Conservation (phyloP, 2,888 invertebrate species). For the Lumbricus terrestris region DNA sequence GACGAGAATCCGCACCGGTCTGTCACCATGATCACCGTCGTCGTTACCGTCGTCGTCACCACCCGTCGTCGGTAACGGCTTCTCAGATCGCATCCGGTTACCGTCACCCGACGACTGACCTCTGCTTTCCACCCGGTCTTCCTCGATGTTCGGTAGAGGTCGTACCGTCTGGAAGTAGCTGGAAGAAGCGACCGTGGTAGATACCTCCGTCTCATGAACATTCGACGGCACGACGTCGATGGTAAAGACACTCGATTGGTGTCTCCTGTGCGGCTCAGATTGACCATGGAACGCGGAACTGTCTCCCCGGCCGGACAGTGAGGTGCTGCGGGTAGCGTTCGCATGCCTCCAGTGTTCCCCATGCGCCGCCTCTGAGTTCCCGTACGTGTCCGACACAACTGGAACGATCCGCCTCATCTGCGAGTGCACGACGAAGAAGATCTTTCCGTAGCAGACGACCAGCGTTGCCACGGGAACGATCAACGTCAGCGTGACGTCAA, state of each 20-base stretch:
- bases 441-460: conserved; percentile 33
- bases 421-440: conserved; percentile 35
- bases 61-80: background rate
- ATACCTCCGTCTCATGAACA: background rate
- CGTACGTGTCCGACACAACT: background rate
- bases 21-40: background rate
- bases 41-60: no score
- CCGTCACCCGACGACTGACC: background rate
- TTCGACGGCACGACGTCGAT: background rate
- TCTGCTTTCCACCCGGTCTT: background rate
- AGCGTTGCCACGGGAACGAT: conserved; percentile 31
- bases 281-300: background rate
- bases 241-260: background rate
- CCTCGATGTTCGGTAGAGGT: background rate
- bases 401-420: conserved; percentile 35
- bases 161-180: background rate
- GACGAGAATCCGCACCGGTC: background rate
- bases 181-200: background rate
- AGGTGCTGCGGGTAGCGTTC: background rate
- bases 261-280: background rate
- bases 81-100: background rate
- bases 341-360: background rate
- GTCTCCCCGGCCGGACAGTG: background rate
- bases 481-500: conserved; percentile 33
- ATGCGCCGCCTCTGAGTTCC: background rate